Base-by-base conservation (phyloP, 2,113 vertebrate species). In the Oophaga pumilio region DNA sequence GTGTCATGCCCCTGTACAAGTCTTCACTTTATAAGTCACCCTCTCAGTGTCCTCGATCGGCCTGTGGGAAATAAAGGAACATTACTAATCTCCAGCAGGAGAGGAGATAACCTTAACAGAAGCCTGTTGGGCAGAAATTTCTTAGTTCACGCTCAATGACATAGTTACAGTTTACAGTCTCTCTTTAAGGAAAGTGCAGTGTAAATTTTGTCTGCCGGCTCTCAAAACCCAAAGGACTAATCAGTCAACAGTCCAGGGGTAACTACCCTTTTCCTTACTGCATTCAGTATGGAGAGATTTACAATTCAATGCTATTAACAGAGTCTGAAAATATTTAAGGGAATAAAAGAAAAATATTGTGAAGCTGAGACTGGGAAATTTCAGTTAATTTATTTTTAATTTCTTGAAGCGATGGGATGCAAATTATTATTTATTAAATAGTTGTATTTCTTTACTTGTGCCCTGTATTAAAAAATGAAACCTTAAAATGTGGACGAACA, bases 61-160 rank as follows among this genome's bases (percentile, higher is more conserved):
- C 86, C 64, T 57, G 26, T 26, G 68, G 62, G 86, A 83, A 49
- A 83, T 60, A 53, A 88, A n/a, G 57, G 62, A 76, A 76, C 71
- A 64, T 83, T 56, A 26, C 80, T 52, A 60, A 71, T 33, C 71
- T 69, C 86, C 86, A 64, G 43, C 20, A 15, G 69, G 81, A 77
- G 59, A 59, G 24, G 59, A 88, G 71, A 77, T 68, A 84, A 84
- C 69, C 71, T 88, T 83, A 84, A 68, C 57, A 62, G 69, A 8
- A 13, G n/a, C 81, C 56, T 28, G 79, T 76, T 87, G 50, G 50
- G 66, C 57, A 76, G 33, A 15, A 60, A 87, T 82, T 59, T 76
- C 69, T 83, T 68, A 73, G 43, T 83, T 83, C 57, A 33, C 57
- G 49, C 20, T 77, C 78, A 76, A 76, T 52, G 33, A 62, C 28